Evolutionary conservation across 2,113 vertebrate genomes (phyloP).

Genomic region (Antigone vipio): DNA sequence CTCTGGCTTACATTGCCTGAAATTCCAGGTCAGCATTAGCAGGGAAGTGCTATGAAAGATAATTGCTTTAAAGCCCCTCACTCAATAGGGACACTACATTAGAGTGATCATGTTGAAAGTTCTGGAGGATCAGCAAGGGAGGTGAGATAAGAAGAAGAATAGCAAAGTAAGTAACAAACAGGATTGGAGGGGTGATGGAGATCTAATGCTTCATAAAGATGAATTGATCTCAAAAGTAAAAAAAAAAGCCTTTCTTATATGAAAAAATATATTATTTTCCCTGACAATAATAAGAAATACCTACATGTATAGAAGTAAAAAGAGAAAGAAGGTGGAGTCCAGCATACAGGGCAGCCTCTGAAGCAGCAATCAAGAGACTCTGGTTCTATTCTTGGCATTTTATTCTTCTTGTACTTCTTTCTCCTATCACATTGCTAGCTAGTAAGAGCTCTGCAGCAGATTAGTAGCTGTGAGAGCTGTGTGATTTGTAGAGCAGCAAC

Average conservation of each 20-base stretch:
- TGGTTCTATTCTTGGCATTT: neutral
- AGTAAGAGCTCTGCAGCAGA: constrained; percentile 6
- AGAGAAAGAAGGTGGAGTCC: neutral
- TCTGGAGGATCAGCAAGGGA: neutral
- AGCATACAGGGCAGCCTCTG: neutral
- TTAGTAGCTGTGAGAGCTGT: neutral
- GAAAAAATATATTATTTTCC: neutral
- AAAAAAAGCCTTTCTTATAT: neutral
- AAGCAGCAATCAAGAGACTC: neutral
- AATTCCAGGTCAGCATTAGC: neutral
- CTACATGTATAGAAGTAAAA: neutral
- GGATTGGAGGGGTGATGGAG: too few species aligned
- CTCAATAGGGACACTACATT: neutral
- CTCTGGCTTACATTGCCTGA: neutral
- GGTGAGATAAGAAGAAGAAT: neutral
- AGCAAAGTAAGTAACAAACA: neutral
- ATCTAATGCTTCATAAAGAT: neutral
- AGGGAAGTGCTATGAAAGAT: neutral
- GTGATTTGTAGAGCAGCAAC: neutral
- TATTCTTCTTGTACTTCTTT: neutral
- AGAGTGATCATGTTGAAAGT: neutral
- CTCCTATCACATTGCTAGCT: neutral
- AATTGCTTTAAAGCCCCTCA: neutral
- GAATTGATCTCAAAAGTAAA: neutral
- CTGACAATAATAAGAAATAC: neutral